Base-by-base conservation (phyloP, 2,113 vertebrate genomes). In the Anguilla rostrata region DNA sequence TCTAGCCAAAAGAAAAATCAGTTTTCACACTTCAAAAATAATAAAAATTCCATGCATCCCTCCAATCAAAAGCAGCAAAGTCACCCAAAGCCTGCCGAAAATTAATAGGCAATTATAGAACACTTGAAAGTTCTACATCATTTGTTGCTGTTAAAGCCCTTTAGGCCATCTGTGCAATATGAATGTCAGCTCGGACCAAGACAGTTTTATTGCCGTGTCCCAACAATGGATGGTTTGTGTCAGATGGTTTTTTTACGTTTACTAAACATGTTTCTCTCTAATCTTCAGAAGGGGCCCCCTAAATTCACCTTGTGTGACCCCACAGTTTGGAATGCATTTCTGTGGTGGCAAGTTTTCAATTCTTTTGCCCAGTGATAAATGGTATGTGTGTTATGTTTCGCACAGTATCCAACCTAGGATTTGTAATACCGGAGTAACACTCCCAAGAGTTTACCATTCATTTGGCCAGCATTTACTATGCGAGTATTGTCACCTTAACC, bases 211-310 rank as follows among this genome's bases (percentile, higher is more conserved):
- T 26, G 41, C 41, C 16, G 5, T 29, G 63, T 49, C 63, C 41
- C 84, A 49, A 49, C 84, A 84, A 41, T 39, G 46, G 75, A 84
- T 41, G 46, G 43, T 41, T 78, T 84, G 66, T 75, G 41, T 84
- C 11, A 39, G 34, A 34, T 34, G 34, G 34, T 34, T 34, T 34
- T 43, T 66, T 40, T 71, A 9, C 26, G 60, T 83, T 83, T 29
- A 71, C 40, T 11, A 75, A 60, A 40, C 26, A 22, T 15, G 26
- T 0, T 49, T 82, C 26, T 66, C 39, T 66, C 57, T 60, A 84
- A 84, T 22, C 60, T 63, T 20, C 18, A 3, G 60, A 34, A 84
- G 39, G 41, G 46, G 83, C 39, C 60, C 56, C 60, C 16, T 63
- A 20, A 63, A 22, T 63, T 26, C 18, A 63, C 0, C 22, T 63